A percentile compares a stretch with the other conserved stretches of the same genome.
Conservation (phyloP, 37 sponge, comb jelly and placozoan species). For the Dysidea cf. avara region DNA sequence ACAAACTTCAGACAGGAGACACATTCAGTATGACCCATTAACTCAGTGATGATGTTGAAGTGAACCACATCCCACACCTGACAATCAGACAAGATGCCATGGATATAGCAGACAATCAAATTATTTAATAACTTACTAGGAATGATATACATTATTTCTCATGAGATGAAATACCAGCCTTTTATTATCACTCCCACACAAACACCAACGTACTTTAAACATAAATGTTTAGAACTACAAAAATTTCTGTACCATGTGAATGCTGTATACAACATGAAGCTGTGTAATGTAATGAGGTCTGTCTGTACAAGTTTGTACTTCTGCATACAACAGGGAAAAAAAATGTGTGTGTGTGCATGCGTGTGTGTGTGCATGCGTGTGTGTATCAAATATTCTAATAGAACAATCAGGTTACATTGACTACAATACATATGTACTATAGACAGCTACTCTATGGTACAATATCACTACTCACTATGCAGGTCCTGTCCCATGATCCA, state of each 20-base stretch:
- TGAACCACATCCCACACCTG: conserved; percentile 83
- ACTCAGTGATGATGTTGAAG: conserved; percentile 15
- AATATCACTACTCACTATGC: conserved; percentile 61
- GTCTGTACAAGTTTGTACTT: no score
- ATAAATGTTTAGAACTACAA: no score
- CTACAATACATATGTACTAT: not conserved
- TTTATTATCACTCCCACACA: not conserved
- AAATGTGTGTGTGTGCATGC: no score
- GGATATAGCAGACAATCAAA: not conserved
- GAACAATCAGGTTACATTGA: not conserved
- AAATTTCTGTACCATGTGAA: no score
- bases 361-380: no score
- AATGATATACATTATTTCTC: not conserved
- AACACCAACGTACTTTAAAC: no score
- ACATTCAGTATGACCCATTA: conserved; percentile 66
- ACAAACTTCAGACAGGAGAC: conserved; percentile 71
- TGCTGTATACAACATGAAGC: no score
- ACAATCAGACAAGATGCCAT: no score
- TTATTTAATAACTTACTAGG: not conserved
- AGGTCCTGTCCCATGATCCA: conserved; percentile 83
- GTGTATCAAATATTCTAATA: not conserved
- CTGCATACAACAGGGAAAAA: no score
- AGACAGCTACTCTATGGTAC: no score
- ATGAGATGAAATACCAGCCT: not conserved
- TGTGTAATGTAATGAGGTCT: no score